Percentiles rank a stretch among this genome's conserved stretches.
phyloP scores from a whole-genome alignment of 2,888 invertebrate species.

The Azorinus chamasolen region DNA sequence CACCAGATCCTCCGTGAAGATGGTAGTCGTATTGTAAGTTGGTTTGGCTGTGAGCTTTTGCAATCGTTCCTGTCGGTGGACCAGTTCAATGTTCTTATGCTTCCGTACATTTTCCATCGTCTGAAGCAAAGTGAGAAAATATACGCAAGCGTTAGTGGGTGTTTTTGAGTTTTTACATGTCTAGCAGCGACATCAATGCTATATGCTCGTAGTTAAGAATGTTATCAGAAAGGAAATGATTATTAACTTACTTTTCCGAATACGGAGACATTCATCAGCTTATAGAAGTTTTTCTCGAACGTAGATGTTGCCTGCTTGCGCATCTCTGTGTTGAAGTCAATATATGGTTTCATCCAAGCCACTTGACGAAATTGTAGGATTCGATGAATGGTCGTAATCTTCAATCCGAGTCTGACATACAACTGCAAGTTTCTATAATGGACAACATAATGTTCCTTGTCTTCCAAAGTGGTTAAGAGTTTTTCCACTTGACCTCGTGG shows the following conservation, averaged over 20 bases:
- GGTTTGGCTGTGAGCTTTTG: constrained; percentile 35
- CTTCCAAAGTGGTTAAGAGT: constrained; percentile 7
- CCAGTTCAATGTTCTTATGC: constrained; percentile 41
- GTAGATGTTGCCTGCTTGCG: constrained; percentile 10
- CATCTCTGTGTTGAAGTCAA: constrained; percentile 52
- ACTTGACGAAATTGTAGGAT: constrained; percentile 78
- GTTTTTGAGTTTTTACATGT: too few relatives aligned
- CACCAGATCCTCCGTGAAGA: constrained; percentile 43
- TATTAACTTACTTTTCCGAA: constrained; percentile 30
- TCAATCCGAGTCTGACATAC: constrained; percentile 68
- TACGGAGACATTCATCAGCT: constrained; percentile 21
- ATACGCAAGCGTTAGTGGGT: too few relatives aligned
- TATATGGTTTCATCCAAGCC: constrained; percentile 81
- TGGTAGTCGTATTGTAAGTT: constrained; percentile 36
- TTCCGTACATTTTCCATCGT: constrained; percentile 53
- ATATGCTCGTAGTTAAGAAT: neutral
- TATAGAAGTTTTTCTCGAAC: constrained; percentile 29
- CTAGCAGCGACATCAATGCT: too few relatives aligned
- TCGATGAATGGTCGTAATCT: constrained; percentile 71
- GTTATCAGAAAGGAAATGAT: neutral
- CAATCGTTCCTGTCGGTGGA: constrained; percentile 30
- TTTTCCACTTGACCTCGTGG: neutral
- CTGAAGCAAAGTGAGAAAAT: too few relatives aligned
- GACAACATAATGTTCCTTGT: constrained; percentile 11
- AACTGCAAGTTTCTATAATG: constrained; percentile 79